Evolutionary conservation across 2,113 vertebrate species (phyloP).

Genomic region (Platichthys stellatus): DNA sequence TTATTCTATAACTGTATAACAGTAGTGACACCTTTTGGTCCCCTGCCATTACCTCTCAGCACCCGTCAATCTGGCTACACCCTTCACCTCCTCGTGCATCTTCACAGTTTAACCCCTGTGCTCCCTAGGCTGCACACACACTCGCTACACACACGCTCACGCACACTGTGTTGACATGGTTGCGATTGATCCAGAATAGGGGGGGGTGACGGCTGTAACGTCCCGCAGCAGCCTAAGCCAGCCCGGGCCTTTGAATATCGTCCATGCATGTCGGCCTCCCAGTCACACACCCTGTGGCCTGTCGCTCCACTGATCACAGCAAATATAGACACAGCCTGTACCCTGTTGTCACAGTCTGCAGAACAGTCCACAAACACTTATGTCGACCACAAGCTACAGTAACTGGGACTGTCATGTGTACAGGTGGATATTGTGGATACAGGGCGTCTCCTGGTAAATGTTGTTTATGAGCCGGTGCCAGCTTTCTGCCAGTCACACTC

Average conservation of each 20-base stretch:
- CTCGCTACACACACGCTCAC: conserved; percentile 10
- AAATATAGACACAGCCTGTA: conserved; percentile 65
- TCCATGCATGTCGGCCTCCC: conserved; percentile 35
- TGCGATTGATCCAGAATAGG: neutral
- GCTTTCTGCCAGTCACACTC: neutral
- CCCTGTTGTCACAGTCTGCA: conserved; percentile 44
- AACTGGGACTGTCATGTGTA: conserved; percentile 32
- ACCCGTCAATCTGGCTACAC: conserved; percentile 43
- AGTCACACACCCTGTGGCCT: conserved; percentile 56
- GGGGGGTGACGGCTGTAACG: neutral
- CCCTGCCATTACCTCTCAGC: conserved; percentile 55
- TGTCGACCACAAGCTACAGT: conserved; percentile 36
- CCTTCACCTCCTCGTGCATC: conserved; percentile 30
- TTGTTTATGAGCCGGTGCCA: conserved; percentile 39
- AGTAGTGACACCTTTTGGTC: conserved; percentile 32
- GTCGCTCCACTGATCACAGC: conserved; percentile 40
- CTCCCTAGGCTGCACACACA: neutral
- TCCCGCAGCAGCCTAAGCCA: neutral
- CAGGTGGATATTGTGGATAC: conserved; percentile 62
- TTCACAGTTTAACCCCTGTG: conserved; percentile 18
- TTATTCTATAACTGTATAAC: conserved; percentile 7
- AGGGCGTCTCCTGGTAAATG: conserved; percentile 55
- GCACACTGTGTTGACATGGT: neutral
- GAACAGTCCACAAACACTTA: conserved; percentile 51
- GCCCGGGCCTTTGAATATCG: conserved; percentile 35